Percentiles rank a stretch among this genome's conserved stretches.
phyloP scores from a whole-genome alignment of 2,888 invertebrate species.

The Mayetiola destructor region DNA sequence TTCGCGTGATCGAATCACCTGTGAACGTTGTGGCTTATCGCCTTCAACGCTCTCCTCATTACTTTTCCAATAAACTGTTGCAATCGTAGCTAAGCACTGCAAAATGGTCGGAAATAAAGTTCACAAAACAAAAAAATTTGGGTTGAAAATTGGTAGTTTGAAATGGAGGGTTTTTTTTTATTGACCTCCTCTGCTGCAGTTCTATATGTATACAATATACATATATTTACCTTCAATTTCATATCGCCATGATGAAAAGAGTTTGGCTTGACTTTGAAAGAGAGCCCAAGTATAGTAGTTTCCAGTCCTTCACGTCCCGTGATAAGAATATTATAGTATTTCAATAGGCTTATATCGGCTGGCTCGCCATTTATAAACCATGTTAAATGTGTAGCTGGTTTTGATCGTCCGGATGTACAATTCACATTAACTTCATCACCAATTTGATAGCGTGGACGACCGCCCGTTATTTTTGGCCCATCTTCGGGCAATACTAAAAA shows the following conservation, averaged over 20 bases:
- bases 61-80: conserved; percentile 71
- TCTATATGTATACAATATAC: no score
- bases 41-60: conserved; percentile 80
- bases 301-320: conserved; percentile 51
- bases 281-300: conserved; percentile 59
- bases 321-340: conserved; percentile 39
- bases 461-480: conserved; percentile 69
- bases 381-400: conserved; percentile 66
- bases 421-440: conserved; percentile 70
- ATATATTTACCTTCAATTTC: conserved; percentile 57
- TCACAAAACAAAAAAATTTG: conserved; percentile 15
- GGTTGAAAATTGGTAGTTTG: background rate
- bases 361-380: conserved; percentile 82
- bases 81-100: conserved; percentile 73
- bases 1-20: conserved; percentile 63
- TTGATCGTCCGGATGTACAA: conserved; percentile 69
- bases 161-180: background rate
- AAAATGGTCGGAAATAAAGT: no score
- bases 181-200: no score
- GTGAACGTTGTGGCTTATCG: conserved; percentile 55
- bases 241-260: conserved; percentile 75
- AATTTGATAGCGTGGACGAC: conserved; percentile 64
- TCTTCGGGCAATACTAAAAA: conserved; percentile 60
- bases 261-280: conserved; percentile 55
- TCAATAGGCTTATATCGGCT: conserved; percentile 40